Base-by-base conservation (phyloP, 2,888 invertebrate species). In the Arctia plantaginis region DNA sequence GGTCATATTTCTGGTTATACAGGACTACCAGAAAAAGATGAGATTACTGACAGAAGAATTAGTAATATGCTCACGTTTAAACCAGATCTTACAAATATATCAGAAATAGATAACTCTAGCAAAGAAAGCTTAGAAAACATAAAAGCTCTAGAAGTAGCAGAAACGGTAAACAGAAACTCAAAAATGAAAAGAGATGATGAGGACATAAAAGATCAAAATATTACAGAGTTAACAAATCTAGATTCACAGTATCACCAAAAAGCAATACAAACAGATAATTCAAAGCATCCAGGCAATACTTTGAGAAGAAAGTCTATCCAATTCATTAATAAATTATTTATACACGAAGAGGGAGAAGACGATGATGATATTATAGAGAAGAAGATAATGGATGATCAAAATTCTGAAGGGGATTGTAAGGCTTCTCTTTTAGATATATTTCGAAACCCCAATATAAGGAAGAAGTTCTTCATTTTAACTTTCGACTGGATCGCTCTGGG, bases 401-500 rank as follows among this genome's bases (percentile, higher is more conserved):
- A 93, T 79, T 94, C 94, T 0, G 94, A 94, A 86, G 93, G 93
- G 62, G 94, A 95, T 80, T 93, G 94, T 44, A 96, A 96, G 78
- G 97, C 96, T 0, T 96, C 96, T n/a, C 96, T 96, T 0, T 88
- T 97, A 86, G 97, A 97, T 87, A 92, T 97, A 66, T 96, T 97
- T 76, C 93, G 96, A 83, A 97, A 97, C 87, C 97, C 97, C 0
- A 97, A 97, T 89, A 96, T 97, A 79, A 93, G 97, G 67, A 97
- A 96, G 85, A 97, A 97, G 86, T 97, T 97, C 81, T 94, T 97
- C 41, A 95, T 97, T 71, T 91, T 97, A 39, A 96, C 97, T 0
- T 97, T 97, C 81, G 96, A 97, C 84, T 97, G 97, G 97, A 96
- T 97, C 12, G 96, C 97, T 59, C 93, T 97, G 73, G 97, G 97